phyloP scores from a whole-genome alignment of 2,797 vertebrate species.

The Muraenolepis orangiensis region DNA sequence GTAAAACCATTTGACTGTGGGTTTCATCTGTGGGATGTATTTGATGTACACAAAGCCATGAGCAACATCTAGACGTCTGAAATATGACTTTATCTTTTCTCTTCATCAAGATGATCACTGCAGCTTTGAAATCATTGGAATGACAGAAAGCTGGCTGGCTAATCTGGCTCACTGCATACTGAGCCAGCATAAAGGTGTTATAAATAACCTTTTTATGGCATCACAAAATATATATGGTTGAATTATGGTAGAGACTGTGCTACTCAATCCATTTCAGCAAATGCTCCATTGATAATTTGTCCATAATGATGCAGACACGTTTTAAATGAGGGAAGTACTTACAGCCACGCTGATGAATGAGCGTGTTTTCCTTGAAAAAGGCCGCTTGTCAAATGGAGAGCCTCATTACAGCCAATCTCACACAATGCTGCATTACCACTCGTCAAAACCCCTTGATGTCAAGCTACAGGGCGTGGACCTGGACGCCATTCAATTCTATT shows the following conservation, averaged over 20 bases:
- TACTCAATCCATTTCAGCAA: background rate
- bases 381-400: too few species aligned
- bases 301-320: background rate
- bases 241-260: background rate
- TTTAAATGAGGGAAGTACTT: too few species aligned
- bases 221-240: background rate
- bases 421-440: too few species aligned
- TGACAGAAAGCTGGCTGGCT: background rate
- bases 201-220: background rate
- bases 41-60: background rate
- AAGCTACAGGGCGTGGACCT: too few species aligned
- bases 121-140: background rate
- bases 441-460: too few species aligned
- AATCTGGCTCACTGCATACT: background rate
- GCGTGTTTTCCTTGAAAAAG: too few species aligned
- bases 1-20: too few species aligned
- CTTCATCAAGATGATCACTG: background rate
- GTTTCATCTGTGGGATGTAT: background rate
- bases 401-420: too few species aligned
- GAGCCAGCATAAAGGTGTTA: background rate
- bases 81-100: background rate
- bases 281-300: background rate
- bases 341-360: too few species aligned
- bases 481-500: too few species aligned
- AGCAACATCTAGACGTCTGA: background rate